These are phyloP conservation scores for Phrynocephalus vlangalii DNA, from an alignment of 2,797 vertebrate genomes.

Conservation along the genomic window DNA sequence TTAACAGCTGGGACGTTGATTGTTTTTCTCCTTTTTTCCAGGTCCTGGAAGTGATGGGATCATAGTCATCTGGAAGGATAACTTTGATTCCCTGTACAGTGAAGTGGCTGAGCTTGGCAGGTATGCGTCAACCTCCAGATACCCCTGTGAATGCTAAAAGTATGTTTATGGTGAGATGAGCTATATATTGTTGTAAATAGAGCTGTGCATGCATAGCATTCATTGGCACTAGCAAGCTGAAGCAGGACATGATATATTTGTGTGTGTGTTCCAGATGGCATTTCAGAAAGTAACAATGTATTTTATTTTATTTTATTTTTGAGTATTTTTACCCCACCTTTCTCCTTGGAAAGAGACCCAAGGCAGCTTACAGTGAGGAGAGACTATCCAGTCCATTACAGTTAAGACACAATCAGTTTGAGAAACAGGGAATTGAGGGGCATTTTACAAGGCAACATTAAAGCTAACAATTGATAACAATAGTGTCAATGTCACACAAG, in stretches of 20 bases:
- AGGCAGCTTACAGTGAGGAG: no score
- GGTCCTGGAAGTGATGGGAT: constrained; percentile 92
- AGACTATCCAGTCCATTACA: no score
- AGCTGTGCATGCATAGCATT: not conserved
- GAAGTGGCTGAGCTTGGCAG: constrained; percentile 97
- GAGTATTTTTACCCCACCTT: no score
- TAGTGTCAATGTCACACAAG: no score
- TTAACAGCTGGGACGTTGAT: not conserved
- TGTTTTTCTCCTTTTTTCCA: constrained; percentile 62
- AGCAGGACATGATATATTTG: not conserved
- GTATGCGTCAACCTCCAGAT: constrained; percentile 69
- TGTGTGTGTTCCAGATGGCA: not conserved
- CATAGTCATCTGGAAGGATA: constrained; percentile 96
- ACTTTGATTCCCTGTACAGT: constrained; percentile 93
- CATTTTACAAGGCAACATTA: no score
- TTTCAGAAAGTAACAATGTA: not conserved
- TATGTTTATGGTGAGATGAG: not conserved
- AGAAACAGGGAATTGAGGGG: no score
- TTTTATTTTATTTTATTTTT: no score
- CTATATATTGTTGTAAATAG: not conserved
- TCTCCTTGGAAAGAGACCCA: no score
- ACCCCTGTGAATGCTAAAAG: not conserved
- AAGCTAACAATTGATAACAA: no score
- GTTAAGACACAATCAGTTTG: no score
- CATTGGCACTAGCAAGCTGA: not conserved